Evolutionary conservation across 2,888 invertebrate species (phyloP).

Genomic region (Hydraecia micacea): DNA sequence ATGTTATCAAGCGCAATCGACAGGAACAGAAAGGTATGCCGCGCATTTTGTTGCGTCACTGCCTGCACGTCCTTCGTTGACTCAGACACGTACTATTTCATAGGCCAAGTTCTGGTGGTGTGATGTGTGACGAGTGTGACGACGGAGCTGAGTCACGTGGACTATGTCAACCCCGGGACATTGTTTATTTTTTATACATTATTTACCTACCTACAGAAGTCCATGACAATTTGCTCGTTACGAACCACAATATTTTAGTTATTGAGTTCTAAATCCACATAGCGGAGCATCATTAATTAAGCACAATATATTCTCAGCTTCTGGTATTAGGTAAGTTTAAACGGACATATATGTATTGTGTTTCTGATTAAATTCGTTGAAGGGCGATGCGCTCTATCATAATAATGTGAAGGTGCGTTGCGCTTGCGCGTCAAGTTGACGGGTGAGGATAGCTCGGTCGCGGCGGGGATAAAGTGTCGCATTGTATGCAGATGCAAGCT

Average conservation of each 20-base stretch:
- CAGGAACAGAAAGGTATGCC: constrained; percentile 71
- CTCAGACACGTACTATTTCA: constrained; percentile 60
- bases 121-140: constrained; percentile 71
- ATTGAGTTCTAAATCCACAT: constrained; percentile 12
- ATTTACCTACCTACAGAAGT: background rate
- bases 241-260: constrained; percentile 1
- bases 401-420: constrained; percentile 14
- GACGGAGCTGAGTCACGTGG: constrained; percentile 35
- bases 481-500: constrained; percentile 77
- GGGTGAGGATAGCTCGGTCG: constrained; percentile 31
- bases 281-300: constrained; percentile 21
- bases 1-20: constrained; percentile 57
- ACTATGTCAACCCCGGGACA: constrained; percentile 13
- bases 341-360: background rate
- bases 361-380: constrained; percentile 32
- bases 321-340: constrained; percentile 19
- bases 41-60: constrained; percentile 68
- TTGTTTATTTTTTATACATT: constrained; percentile 9
- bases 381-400: constrained; percentile 14
- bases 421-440: constrained; percentile 20
- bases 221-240: background rate
- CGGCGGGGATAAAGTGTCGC: constrained; percentile 62
- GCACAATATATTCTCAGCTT: constrained; percentile 24
- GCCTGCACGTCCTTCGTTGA: constrained; percentile 64
- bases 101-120: constrained; percentile 63